These are phyloP conservation scores for Craniophora ligustri DNA, from an alignment of 2,888 invertebrate genomes.

Conservation along the genomic window DNA sequence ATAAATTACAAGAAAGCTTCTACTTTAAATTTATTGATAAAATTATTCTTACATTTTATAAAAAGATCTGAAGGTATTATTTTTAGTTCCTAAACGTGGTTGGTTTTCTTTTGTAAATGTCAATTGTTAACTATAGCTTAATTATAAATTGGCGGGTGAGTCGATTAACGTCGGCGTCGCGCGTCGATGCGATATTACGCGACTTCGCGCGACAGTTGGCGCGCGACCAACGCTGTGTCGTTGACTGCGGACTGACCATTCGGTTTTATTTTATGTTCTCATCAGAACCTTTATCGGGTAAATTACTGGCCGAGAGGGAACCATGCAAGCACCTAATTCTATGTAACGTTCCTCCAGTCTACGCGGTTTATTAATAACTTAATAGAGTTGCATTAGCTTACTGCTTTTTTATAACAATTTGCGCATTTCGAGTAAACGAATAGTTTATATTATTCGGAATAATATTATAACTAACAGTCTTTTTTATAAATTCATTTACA, in stretches of 20 bases:
- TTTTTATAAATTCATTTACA: no score
- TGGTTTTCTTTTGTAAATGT: conserved; percentile 52
- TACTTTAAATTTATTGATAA: conserved; percentile 32
- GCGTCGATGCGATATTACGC: conserved; percentile 49
- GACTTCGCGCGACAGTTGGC: conserved; percentile 75
- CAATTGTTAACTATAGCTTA: conserved; percentile 57
- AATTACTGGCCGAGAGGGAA: conserved; percentile 61
- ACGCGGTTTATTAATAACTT: conserved; percentile 19
- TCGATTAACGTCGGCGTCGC: conserved; percentile 52
- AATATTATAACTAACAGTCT: no score
- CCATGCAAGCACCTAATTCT: conserved; percentile 41
- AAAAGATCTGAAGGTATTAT: conserved; percentile 39
- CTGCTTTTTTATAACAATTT: background rate
- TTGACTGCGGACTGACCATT: conserved; percentile 73
- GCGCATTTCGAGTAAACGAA: background rate
- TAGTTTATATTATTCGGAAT: background rate
- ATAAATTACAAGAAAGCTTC: conserved; percentile 40
- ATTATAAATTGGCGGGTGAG: conserved; percentile 57
- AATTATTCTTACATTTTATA: conserved; percentile 30
- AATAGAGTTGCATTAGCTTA: conserved; percentile 3
- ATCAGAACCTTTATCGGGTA: conserved; percentile 77
- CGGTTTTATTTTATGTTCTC: conserved; percentile 84
- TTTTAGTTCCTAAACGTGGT: conserved; percentile 27
- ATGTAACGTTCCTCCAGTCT: conserved; percentile 17
- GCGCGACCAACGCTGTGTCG: conserved; percentile 80